Conservation (phyloP, 2,113 vertebrate species). For the Otolemur garnettii region DNA sequence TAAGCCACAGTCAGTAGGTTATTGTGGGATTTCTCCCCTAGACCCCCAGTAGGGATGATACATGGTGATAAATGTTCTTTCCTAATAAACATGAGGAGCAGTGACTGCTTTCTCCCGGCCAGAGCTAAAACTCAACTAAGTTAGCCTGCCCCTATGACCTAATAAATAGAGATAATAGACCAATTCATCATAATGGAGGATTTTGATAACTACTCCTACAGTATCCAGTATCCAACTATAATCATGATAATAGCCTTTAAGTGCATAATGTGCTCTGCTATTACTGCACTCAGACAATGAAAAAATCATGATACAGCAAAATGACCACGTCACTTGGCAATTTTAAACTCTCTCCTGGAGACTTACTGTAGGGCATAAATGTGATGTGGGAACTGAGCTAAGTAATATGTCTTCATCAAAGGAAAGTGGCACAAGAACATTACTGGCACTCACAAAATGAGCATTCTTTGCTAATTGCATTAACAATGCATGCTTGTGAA, state of each 20-base stretch:
- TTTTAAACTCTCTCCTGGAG: neutral
- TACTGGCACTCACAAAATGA: neutral
- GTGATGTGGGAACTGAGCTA: neutral
- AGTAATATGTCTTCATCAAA: neutral
- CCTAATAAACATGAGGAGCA: neutral
- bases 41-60: neutral
- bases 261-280: neutral
- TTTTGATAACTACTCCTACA: neutral
- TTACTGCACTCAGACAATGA: neutral
- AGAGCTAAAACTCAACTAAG: neutral
- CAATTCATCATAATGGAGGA: neutral
- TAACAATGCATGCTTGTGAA: constrained; percentile 16
- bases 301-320: neutral
- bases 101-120: neutral
- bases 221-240: neutral
- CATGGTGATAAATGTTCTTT: neutral
- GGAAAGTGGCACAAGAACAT: neutral
- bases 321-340: neutral
- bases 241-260: neutral
- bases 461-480: neutral
- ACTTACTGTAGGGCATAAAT: neutral
- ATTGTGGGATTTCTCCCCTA: neutral
- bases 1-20: neutral
- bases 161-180: neutral
- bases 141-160: neutral